A percentile compares a stretch with the other conserved stretches of the same genome.
Conservation (phyloP, 2,113 vertebrate genomes). For the Jaculus jaculus region DNA sequence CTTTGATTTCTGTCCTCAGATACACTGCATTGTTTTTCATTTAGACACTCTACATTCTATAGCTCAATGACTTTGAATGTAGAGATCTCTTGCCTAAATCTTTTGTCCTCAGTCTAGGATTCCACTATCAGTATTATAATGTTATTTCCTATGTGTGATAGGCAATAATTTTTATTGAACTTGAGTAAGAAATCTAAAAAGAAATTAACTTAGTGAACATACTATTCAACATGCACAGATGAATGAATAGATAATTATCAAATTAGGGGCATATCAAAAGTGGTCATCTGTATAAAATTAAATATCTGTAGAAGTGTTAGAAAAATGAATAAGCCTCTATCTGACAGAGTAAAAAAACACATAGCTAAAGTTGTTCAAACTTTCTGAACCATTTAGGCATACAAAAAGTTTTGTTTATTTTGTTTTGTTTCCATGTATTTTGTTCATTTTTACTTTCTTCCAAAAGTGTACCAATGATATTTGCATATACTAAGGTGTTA, state of each 20-base stretch:
- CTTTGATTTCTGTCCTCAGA: neutral
- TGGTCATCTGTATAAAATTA: neutral
- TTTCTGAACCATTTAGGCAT: neutral
- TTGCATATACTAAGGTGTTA: neutral
- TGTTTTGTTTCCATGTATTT: neutral
- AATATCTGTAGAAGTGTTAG: neutral
- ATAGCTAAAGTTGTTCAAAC: neutral
- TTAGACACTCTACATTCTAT: neutral
- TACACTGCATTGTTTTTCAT: neutral
- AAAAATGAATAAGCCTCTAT: neutral
- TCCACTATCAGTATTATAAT: neutral
- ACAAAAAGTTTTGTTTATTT: neutral
- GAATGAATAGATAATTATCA: neutral
- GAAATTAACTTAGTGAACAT: neutral
- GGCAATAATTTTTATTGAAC: neutral
- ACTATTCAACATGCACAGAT: neutral
- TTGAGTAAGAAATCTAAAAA: neutral
- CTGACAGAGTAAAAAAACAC: neutral
- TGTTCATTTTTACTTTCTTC: neutral
- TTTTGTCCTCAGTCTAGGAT: fast-evolving
- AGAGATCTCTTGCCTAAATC: fast-evolving
- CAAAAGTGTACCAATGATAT: neutral
- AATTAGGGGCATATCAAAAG: neutral
- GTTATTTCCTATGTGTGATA: neutral
- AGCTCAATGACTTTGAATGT: neutral